Base-by-base conservation (phyloP, 2,113 vertebrate genomes). In the Aspiorhynchus laticeps region DNA sequence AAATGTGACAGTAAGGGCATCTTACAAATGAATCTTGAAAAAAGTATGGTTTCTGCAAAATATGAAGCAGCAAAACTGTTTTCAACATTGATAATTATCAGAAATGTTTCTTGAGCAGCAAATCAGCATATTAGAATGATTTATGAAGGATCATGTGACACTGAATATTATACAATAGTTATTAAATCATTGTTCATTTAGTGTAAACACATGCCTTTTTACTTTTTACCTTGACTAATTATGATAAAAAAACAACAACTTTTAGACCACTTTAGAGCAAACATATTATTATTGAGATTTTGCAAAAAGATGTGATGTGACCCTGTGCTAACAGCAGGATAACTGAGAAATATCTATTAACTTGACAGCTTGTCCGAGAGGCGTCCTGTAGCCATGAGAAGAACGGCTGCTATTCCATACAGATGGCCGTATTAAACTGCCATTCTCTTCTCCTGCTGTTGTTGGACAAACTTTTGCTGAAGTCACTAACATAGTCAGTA, bases 391-490 rank as follows among this genome's bases (percentile, higher is more conserved):
- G 65, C 65, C 65, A 19, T 69, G 65, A 69, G 65, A 33, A 31
- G 65, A 69, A 0, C 63, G 28, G 28, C 28, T 17, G 28, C 63
- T 67, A 17, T 8, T 33, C 7, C 8, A 67, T 33, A 33, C 65
- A 69, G 65, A 69, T 69, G 65, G 65, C 28, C 48, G 7, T 41
- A 74, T 74, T 6, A 74, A n/a, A 74, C 10, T 38, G 9, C 33
- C 33, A 21, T 74, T 21, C 71, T 12, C 71, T 74, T 12, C 71
- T 41, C 69, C 69, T 12, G 71, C 71, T 74, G 71, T n/a, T 74
- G 36, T 14, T 74, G 71, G 36, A 9, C 36, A 74, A 73, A 41
- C 71, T 41, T n/a, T 24, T 14, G 33, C 71, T 41, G 21, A 41
- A 74, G 21, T 74, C 71, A n/a, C 21, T 74, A 24, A 73, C 36